phyloP scores from a whole-genome alignment of 2,797 vertebrate genomes.

The Psittacula echo region DNA sequence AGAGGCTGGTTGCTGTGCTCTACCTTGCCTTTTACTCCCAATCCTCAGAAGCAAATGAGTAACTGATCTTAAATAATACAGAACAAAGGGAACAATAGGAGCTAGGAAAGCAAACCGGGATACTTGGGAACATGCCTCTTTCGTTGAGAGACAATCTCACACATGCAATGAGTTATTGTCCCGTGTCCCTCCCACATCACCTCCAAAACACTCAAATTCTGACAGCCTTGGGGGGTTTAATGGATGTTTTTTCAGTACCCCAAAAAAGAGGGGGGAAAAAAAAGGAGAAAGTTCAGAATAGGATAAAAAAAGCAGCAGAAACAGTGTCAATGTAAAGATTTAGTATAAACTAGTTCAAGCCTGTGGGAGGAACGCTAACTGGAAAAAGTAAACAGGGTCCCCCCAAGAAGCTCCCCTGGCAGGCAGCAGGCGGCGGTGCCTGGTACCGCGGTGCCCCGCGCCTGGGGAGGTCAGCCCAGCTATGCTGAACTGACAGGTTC shows the following conservation, averaged over 20 bases:
- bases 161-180: background rate
- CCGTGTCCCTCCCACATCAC: background rate
- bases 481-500: conserved; percentile 91
- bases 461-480: conserved; percentile 87
- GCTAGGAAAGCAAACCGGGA: conserved; percentile 15
- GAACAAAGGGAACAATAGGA: conserved; percentile 59
- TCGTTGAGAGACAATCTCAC: background rate
- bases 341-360: conserved; percentile 82
- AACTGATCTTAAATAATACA: conserved; percentile 47
- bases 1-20: background rate
- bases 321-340: conserved; percentile 80
- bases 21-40: conserved; percentile 22
- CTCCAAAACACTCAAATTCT: background rate
- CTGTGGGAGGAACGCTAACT: conserved; percentile 79
- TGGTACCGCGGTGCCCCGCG: conserved; percentile 86
- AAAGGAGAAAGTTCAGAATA: background rate
- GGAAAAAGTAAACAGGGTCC: conserved; percentile 87
- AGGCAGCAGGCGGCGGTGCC: conserved; percentile 81
- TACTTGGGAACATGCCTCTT: conserved; percentile 25
- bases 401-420: conserved; percentile 71
- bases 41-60: conserved; percentile 33
- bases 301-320: background rate
- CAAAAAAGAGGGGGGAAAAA: background rate
- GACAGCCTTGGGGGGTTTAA: background rate
- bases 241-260: background rate